These are phyloP conservation scores for Sapajus apella DNA, from an alignment of 2,113 vertebrate genomes.

Conservation along the genomic window DNA sequence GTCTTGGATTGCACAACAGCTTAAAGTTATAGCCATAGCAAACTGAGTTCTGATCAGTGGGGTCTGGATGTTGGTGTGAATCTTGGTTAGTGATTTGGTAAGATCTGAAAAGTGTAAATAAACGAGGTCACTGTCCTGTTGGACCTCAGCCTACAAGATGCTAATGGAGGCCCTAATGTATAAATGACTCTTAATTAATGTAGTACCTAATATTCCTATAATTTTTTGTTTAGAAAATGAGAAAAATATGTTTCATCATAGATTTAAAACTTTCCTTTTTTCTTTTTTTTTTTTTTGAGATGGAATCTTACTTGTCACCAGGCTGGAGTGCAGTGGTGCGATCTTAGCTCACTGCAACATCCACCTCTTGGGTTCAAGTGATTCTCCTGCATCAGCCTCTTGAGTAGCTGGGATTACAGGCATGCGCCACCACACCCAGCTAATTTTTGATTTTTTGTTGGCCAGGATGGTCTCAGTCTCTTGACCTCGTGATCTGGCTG, in stretches of 20 bases:
- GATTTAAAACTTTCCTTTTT: neutral
- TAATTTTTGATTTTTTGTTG: too few species aligned
- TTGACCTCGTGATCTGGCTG: too few species aligned
- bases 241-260: neutral
- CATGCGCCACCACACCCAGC: too few species aligned
- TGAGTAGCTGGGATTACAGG: too few species aligned
- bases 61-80: neutral
- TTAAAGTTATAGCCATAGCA: neutral
- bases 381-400: too few species aligned
- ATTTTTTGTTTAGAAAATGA: neutral
- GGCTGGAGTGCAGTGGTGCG: too few species aligned
- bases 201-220: neutral
- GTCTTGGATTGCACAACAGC: neutral
- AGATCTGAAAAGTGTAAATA: neutral
- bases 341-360: too few species aligned
- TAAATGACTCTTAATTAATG: neutral
- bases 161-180: neutral
- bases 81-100: neutral
- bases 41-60: neutral
- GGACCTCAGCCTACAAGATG: neutral
- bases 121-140: neutral
- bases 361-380: too few species aligned
- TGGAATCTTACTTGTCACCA: too few species aligned
- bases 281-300: too few species aligned
- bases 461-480: too few species aligned